Evolutionary conservation across 2,797 vertebrate species (phyloP), one percentile per base, ranked within the genome.

Genomic region (Brachyrhaphis roseni): DNA sequence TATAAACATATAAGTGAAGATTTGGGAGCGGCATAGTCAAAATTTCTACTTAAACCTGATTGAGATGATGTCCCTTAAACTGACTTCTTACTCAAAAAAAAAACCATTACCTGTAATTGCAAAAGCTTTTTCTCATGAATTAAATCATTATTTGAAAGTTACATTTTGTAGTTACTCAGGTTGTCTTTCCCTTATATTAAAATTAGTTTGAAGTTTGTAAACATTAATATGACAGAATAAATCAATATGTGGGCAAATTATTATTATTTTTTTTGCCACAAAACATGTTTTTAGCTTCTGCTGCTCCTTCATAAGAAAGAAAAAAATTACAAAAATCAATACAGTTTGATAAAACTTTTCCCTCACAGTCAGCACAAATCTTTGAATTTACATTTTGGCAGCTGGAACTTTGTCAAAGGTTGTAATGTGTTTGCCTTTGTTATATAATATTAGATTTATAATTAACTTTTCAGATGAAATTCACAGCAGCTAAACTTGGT

Each of bases 401-500:
- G 59, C 16, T 36, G 16, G 59, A 64, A 23, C 8, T 41, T 68
- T 68, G 10, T 68, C 64, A 11, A 41, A 13, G 3, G 36, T 41
- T 68, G 8, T 8, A 41, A 26, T 68, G 36, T 39, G 62, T 36
- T 36, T 8, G 1, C 13, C 16, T 59, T 15, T 28, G 41, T 39
- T 23, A 62, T 2, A 66, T 10, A 36, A 39, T n/a, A 64, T 28
- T 77, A 13, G 34, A 47, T 43, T 45, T 49, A 1, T 57, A 51
- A 28, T 26, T 46, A 39, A 15, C 36, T 66, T 78, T 62, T 75
- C n/a, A 80, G 79, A 26, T 43, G 20, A 76, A 46, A 66, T 51
- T 36, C 41, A 36, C 66, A 31, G 36, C 78, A 31, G 79, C 75
- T 49, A 70, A 66, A 43, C 28, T 34, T 26, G 72, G 82, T 41